Evolutionary conservation across 2,797 vertebrate genomes (phyloP).

Genomic region (Chelmon rostratus): DNA sequence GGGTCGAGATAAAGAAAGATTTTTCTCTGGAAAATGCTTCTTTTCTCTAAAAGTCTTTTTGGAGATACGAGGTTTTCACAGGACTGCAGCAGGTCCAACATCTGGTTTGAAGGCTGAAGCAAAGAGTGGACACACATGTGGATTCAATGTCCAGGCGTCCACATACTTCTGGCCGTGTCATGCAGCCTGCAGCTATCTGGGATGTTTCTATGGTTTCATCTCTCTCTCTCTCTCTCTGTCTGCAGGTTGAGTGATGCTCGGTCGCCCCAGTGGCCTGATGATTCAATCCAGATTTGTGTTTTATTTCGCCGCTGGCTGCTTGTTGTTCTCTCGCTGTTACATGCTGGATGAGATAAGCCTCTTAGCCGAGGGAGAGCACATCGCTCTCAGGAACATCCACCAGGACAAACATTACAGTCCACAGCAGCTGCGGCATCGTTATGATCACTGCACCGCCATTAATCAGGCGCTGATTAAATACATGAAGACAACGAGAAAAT

Average conservation of each 20-base stretch:
- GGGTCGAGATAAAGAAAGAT: too few species aligned
- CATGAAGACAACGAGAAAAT: not conserved
- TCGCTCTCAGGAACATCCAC: conserved; percentile 18
- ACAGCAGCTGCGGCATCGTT: not conserved
- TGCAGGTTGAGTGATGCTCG: conserved; percentile 36
- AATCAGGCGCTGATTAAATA: not conserved
- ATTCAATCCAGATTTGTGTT: conserved; percentile 66
- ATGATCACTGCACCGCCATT: not conserved
- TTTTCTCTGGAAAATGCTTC: too few species aligned
- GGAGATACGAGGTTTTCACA: too few species aligned
- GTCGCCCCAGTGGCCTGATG: conserved; percentile 43
- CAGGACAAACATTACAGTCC: not conserved
- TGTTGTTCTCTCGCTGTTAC: conserved; percentile 58
- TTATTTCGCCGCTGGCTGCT: conserved; percentile 41
- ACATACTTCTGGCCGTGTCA: not conserved
- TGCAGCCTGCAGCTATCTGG: conserved; percentile 17
- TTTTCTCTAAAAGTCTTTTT: too few species aligned
- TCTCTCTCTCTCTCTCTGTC: conserved; percentile 5
- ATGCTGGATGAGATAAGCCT: conserved; percentile 68
- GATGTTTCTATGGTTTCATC: conserved; percentile 57
- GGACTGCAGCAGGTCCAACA: not conserved
- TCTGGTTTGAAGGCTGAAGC: not conserved
- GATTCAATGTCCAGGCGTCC: conserved; percentile 7
- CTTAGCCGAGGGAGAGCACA: conserved; percentile 46
- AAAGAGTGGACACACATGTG: not conserved